Percentiles rank a stretch among this genome's conserved stretches.
phyloP scores from a whole-genome alignment of 2,113 vertebrate genomes.

The Blennius ocellaris region DNA sequence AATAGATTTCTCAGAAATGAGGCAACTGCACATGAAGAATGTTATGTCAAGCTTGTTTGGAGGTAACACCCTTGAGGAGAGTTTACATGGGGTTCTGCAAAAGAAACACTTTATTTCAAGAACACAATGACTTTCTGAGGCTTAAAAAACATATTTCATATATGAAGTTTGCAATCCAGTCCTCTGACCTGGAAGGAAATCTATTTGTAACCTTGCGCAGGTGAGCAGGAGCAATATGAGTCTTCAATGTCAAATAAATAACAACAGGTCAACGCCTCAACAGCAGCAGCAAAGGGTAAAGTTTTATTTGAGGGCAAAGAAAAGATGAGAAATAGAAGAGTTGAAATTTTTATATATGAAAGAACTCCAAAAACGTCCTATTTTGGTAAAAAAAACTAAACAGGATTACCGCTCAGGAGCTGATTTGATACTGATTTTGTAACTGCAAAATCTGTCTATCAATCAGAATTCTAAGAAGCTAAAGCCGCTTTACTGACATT shows the following conservation, averaged over 20 bases:
- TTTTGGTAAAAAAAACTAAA: too few species aligned
- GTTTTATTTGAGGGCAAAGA: neutral
- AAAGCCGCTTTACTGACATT: constrained; percentile 7
- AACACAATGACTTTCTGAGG: constrained; percentile 1
- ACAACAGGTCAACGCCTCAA: constrained; percentile 28
- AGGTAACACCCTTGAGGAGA: neutral
- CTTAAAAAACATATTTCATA: neutral
- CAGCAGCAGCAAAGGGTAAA: neutral
- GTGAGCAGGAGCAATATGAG: constrained; percentile 8
- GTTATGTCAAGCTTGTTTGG: constrained; percentile 10
- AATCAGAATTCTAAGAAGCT: neutral
- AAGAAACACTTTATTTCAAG: neutral
- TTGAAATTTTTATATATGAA: neutral
- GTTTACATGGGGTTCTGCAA: constrained; percentile 14
- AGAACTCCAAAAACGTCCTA: too few species aligned
- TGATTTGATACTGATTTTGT: too few species aligned
- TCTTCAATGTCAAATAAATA: neutral
- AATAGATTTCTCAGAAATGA: constrained; percentile 28
- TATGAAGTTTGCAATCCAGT: neutral
- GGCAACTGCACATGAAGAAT: neutral
- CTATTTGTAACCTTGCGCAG: constrained; percentile 15
- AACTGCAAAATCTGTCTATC: too few species aligned
- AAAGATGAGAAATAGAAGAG: neutral
- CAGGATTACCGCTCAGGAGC: too few species aligned
- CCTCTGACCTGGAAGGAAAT: constrained; percentile 10